Conservation (phyloP, 2,888 invertebrate species). For the Dioctria linearis region DNA sequence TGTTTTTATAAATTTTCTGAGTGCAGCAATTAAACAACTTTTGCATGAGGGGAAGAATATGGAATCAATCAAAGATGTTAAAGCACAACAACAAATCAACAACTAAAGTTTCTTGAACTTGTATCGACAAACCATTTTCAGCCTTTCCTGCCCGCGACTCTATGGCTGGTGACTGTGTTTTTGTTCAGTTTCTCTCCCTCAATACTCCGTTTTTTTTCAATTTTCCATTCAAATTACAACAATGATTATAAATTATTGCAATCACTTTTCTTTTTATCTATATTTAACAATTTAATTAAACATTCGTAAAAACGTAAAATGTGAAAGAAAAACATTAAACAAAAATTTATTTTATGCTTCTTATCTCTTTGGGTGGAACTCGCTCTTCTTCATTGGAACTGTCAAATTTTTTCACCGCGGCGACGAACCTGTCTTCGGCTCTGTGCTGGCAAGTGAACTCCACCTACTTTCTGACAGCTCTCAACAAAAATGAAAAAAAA, state of each 20-base stretch:
- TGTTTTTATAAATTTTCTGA: no score
- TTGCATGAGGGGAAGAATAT: neutral
- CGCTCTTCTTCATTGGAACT: conserved; percentile 24
- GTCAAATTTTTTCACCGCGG: conserved; percentile 53
- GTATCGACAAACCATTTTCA: neutral
- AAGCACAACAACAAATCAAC: neutral
- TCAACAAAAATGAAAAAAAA: no score
- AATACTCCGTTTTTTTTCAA: neutral
- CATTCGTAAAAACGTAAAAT: neutral
- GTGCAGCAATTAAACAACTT: no score
- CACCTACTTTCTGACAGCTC: conserved; percentile 58
- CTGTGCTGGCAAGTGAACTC: conserved; percentile 54
- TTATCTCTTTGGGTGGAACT: conserved; percentile 47
- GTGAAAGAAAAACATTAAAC: neutral
- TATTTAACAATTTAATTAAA: no score
- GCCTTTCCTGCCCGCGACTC: neutral
- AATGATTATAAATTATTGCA: neutral
- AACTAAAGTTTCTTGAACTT: neutral
- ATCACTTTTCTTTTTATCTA: neutral
- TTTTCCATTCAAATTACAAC: no score
- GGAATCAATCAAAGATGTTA: neutral
- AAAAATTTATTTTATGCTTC: neutral
- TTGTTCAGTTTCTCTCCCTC: neutral
- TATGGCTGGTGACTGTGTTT: neutral
- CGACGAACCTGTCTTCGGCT: conserved; percentile 48